These are phyloP conservation scores for Nasonia vitripennis DNA, from an alignment of 1,140 invertebrate genomes.

Conservation along the genomic window DNA sequence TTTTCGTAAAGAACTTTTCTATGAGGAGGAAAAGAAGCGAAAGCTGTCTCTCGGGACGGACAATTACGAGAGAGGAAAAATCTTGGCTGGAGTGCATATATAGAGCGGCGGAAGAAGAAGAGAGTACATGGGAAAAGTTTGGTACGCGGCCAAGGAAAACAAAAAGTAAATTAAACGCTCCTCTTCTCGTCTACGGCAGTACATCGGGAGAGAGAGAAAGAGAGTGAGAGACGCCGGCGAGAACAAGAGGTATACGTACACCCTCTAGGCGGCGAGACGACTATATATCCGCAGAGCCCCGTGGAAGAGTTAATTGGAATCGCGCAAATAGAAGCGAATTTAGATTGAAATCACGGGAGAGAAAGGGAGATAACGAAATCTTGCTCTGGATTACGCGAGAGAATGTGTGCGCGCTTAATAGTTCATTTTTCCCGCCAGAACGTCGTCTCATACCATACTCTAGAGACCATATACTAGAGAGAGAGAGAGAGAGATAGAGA, in stretches of 20 bases:
- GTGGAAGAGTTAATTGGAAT: not conserved
- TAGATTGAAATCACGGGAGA: not conserved
- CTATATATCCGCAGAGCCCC: not conserved
- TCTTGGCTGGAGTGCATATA: not conserved
- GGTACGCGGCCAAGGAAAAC: conserved; percentile 14
- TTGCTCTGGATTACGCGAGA: not conserved
- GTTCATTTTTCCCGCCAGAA: not conserved
- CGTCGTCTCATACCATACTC: not conserved
- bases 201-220: not conserved
- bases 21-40: not conserved
- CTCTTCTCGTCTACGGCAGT: not conserved
- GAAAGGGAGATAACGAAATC: not conserved
- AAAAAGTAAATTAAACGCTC: conserved; percentile 39
- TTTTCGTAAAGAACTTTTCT: not conserved
- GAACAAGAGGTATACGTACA: not conserved
- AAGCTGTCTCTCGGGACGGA: not conserved
- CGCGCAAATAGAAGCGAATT: conserved; percentile 1
- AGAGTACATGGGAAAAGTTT: conserved; percentile 24
- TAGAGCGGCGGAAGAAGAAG: too few species aligned
- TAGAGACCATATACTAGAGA: too few species aligned
- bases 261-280: not conserved
- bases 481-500: too few species aligned
- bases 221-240: not conserved
- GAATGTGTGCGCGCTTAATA: not conserved
- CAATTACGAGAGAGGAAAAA: conserved; percentile 30